Conservation (phyloP, 2,888 invertebrate species). For the Athetis lepigone region DNA sequence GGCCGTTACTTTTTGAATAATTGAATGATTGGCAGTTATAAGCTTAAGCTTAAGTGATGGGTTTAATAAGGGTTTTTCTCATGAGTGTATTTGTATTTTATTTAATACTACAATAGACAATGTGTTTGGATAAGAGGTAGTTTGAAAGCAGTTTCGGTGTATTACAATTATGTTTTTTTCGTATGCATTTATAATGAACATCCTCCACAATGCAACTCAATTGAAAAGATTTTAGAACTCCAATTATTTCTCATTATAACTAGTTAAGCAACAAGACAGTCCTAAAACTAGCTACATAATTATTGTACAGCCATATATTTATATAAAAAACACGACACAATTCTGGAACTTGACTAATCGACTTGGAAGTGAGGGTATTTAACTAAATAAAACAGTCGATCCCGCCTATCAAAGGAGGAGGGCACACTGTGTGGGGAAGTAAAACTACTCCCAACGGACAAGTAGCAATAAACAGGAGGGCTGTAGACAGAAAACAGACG, state of each 20-base stretch:
- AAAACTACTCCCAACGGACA: slow-evolving; percentile 78
- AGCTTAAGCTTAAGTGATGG: slow-evolving; percentile 31
- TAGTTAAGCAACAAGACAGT: slow-evolving; percentile 28
- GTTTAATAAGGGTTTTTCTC: slow-evolving; percentile 57
- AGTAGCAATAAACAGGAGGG: slow-evolving; percentile 84
- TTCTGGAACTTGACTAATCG: slow-evolving; percentile 54
- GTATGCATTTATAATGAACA: slow-evolving; percentile 6
- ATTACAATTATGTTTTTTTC: slow-evolving; percentile 15
- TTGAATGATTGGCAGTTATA: slow-evolving; percentile 61
- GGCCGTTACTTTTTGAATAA: slow-evolving; percentile 56
- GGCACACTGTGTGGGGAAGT: slow-evolving; percentile 66
- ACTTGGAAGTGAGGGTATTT: slow-evolving; percentile 51
- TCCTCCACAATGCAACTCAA: slow-evolving; percentile 11
- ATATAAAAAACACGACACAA: slow-evolving; percentile 41
- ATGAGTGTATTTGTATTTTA: slow-evolving; percentile 33
- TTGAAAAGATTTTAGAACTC: slow-evolving; percentile 17
- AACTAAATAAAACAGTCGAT: slow-evolving; percentile 63
- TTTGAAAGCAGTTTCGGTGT: slow-evolving; percentile 9
- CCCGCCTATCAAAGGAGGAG: slow-evolving; percentile 74
- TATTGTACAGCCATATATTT: slow-evolving; percentile 22
- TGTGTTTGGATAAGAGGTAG: slow-evolving; percentile 41
- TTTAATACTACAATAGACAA: slow-evolving; percentile 37
- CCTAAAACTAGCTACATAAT: slow-evolving; percentile 18
- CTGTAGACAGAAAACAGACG: slow-evolving; percentile 86
- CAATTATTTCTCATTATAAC: slow-evolving; percentile 37